Conservation (phyloP, 2,888 invertebrate genomes). For the Hetaerina titia region DNA sequence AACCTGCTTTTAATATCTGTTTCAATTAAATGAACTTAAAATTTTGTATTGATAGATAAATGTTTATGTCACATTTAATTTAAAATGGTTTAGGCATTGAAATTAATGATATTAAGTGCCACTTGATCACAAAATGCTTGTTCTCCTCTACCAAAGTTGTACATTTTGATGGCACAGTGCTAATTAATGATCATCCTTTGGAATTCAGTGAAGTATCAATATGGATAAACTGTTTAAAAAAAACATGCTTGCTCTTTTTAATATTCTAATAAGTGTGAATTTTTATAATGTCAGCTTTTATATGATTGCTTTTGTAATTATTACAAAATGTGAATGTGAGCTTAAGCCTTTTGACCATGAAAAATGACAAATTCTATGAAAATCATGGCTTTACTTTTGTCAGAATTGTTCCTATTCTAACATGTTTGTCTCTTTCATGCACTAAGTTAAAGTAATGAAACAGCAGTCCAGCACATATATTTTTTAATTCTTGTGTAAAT, state of each 20-base stretch:
- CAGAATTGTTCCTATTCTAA: background rate
- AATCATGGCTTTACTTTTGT: background rate
- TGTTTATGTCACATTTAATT: background rate
- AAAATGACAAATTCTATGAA: background rate
- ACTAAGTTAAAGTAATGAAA: constrained; percentile 38
- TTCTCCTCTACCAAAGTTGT: background rate
- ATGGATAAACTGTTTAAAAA: background rate
- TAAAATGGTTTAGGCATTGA: background rate
- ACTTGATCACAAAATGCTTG: background rate
- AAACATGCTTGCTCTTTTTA: background rate
- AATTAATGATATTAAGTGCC: background rate
- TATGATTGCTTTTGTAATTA: background rate
- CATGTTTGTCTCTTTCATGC: constrained; percentile 25
- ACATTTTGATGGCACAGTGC: background rate
- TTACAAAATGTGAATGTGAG: background rate
- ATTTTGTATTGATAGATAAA: too few relatives aligned
- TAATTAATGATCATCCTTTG: background rate
- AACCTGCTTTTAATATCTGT: background rate
- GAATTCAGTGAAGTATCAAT: background rate
- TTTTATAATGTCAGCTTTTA: background rate
- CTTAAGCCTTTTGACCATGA: background rate
- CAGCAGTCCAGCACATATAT: constrained; percentile 56
- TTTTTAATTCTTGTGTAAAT: background rate
- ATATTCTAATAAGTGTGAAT: background rate
- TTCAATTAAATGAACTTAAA: background rate